Conservation (phyloP, 2,888 invertebrate species). For the Zygaena filipendulae region DNA sequence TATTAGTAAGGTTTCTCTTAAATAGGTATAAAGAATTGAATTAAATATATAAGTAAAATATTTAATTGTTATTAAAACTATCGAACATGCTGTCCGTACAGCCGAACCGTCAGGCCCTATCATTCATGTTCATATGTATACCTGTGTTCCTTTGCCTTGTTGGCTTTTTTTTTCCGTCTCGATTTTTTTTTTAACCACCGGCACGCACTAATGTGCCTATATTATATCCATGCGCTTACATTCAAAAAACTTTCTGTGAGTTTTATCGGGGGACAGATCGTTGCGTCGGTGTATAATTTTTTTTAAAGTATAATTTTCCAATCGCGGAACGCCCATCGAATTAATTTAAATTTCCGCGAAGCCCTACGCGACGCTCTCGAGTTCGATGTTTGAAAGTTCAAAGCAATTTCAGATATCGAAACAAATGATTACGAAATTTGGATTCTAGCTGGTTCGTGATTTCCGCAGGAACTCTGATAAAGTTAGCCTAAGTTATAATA, state of each 20-base stretch:
- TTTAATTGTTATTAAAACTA: too few species aligned
- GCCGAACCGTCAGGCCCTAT: conserved; percentile 22
- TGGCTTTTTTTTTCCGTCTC: conserved; percentile 19
- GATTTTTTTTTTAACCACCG: conserved; percentile 14
- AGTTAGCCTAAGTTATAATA: too few species aligned
- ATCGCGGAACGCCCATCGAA: conserved; percentile 6
- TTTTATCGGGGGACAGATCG: conserved; percentile 19
- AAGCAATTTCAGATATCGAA: too few species aligned
- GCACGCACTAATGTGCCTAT: conserved; percentile 16
- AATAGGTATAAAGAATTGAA: too few species aligned
- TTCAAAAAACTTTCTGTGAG: conserved; percentile 15
- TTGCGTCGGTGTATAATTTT: conserved; percentile 12
- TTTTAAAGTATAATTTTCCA: too few species aligned
- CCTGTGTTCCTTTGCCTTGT: conserved; percentile 22
- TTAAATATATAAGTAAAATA: too few species aligned
- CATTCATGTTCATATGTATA: conserved; percentile 27
- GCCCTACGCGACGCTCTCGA: conserved; percentile 10
- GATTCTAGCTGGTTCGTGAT: too few species aligned
- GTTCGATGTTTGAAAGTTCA: too few species aligned
- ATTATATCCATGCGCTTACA: conserved; percentile 21
- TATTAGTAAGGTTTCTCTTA: too few species aligned
- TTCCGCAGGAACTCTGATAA: too few species aligned
- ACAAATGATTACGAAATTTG: too few species aligned
- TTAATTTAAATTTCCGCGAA: conserved; percentile 13
- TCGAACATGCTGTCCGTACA: conserved; percentile 16